Percentiles rank a stretch among this genome's conserved stretches.
Evolutionary conservation across 2,888 invertebrate species (phyloP).

Genomic region (Monoplex corrugatus): DNA sequence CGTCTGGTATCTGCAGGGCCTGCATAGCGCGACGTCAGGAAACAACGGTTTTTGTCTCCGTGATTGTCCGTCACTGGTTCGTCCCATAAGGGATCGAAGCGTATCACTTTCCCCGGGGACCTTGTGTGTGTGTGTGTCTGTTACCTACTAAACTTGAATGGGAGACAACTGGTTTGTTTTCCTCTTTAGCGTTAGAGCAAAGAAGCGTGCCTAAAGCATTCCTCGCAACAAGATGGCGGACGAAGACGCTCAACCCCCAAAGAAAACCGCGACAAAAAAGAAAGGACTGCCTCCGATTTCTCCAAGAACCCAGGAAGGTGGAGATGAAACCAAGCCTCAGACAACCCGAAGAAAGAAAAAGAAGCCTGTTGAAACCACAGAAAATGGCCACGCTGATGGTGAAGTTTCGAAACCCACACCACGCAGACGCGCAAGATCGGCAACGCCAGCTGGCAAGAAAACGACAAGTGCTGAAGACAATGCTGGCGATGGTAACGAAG

Average conservation of each 20-base stretch:
- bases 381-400: neutral
- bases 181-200: neutral
- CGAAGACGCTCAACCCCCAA: slow-evolving; percentile 30
- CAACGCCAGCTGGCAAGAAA: slow-evolving; percentile 23
- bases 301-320: slow-evolving; percentile 50
- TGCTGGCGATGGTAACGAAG: slow-evolving; percentile 54
- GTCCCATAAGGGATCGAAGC: neutral
- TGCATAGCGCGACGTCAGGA: too few species aligned
- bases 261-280: slow-evolving; percentile 42
- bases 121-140: too few species aligned
- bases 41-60: too few species aligned
- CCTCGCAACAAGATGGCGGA: slow-evolving; percentile 58
- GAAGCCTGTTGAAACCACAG: slow-evolving; percentile 61
- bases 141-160: neutral
- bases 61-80: neutral
- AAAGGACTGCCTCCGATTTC: slow-evolving; percentile 65
- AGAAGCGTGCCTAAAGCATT: neutral
- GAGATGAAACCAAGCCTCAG: slow-evolving; percentile 59
- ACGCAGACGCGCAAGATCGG: slow-evolving; percentile 55
- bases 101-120: neutral
- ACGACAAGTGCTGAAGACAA: slow-evolving; percentile 48
- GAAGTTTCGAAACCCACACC: slow-evolving; percentile 54
- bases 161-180: neutral
- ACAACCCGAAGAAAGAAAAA: slow-evolving; percentile 70
- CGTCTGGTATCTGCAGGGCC: too few species aligned